Conservation (phyloP, 2,888 invertebrate species). For the Ryuthela nishihirai region DNA sequence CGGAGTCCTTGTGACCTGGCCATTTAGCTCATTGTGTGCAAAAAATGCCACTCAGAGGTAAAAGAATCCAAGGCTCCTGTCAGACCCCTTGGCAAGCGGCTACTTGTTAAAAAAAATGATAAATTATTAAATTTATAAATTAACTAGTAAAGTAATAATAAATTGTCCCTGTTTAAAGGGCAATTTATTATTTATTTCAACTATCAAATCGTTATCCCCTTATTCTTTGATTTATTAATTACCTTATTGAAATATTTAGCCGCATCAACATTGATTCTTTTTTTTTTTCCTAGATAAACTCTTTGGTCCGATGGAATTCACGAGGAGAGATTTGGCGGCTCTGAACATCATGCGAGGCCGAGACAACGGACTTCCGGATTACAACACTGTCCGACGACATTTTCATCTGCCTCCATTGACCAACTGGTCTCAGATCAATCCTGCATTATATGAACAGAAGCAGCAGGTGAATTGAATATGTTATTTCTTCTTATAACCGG, state of each 20-base stretch:
- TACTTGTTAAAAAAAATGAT: too few relatives aligned
- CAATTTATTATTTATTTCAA: too few relatives aligned
- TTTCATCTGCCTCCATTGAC: constrained; percentile 65
- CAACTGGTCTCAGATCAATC: constrained; percentile 82
- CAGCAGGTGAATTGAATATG: constrained; percentile 23
- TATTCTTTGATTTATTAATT: not conserved
- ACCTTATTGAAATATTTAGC: not conserved
- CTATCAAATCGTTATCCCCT: not conserved
- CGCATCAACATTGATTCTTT: not conserved
- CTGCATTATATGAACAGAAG: constrained; percentile 61
- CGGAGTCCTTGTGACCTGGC: too few relatives aligned
- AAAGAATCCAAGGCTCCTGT: too few relatives aligned
- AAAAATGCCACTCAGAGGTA: too few relatives aligned
- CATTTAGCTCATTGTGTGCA: too few relatives aligned
- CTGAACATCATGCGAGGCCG: constrained; percentile 96
- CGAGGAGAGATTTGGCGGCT: constrained; percentile 88
- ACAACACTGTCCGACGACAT: constrained; percentile 71
- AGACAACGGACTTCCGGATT: constrained; percentile 93
- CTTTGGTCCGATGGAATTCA: constrained; percentile 97
- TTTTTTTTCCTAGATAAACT: constrained; percentile 63
- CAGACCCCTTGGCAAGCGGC: too few relatives aligned
- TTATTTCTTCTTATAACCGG: not conserved
- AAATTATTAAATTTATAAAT: too few relatives aligned
- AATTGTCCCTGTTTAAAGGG: too few relatives aligned
- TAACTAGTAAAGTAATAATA: too few relatives aligned